Evolutionary conservation across 2,797 vertebrate genomes (phyloP).

Genomic region (Myripristis jacobus): DNA sequence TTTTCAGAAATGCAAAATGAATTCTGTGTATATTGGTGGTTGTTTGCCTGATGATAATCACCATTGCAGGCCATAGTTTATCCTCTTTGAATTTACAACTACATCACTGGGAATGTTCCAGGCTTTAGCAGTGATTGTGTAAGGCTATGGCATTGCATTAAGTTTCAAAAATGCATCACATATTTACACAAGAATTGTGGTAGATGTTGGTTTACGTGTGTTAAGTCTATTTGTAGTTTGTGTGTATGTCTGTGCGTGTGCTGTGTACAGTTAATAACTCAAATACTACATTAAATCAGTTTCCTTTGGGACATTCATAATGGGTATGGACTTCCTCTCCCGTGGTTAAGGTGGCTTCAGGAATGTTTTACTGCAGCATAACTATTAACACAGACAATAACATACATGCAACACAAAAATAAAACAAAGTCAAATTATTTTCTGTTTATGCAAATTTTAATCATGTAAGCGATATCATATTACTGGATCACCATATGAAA

Average conservation of each 20-base stretch:
- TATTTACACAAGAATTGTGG: neutral
- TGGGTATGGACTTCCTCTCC: conserved; percentile 45
- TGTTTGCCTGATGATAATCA: too few species aligned
- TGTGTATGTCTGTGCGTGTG: conserved; percentile 18
- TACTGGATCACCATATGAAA: neutral
- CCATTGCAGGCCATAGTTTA: too few species aligned
- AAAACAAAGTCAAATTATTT: neutral
- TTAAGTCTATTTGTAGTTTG: neutral
- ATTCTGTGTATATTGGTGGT: too few species aligned
- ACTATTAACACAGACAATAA: neutral
- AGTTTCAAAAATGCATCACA: neutral
- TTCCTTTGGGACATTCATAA: conserved; percentile 58
- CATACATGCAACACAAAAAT: neutral
- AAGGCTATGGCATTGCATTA: neutral
- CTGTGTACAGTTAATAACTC: conserved; percentile 36
- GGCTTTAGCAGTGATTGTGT: neutral
- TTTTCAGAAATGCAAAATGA: too few species aligned
- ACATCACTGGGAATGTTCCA: too few species aligned
- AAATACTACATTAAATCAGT: conserved; percentile 40
- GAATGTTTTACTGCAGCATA: neutral
- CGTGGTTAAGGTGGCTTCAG: conserved; percentile 50
- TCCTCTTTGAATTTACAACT: too few species aligned
- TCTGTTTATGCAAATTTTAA: neutral
- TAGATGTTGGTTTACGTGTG: neutral
- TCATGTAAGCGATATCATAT: neutral